Evolutionary conservation across 2,888 invertebrate genomes (phyloP).

Genomic region (Drymonia ruficornis): DNA sequence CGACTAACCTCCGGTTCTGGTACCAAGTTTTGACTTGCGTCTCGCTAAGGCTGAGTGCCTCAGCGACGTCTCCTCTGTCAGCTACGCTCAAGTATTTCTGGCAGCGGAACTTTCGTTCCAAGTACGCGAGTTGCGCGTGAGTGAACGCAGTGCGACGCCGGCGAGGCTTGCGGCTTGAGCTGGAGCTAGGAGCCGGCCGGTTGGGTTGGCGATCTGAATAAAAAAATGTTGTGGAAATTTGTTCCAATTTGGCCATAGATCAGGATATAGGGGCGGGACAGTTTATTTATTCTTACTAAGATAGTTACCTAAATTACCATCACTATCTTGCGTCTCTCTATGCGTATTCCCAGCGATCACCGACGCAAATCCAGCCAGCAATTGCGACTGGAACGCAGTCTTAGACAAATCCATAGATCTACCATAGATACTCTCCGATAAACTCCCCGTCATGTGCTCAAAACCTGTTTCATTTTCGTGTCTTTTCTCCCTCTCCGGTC

Average conservation of each 20-base stretch:
- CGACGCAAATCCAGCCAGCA: slow-evolving; percentile 75
- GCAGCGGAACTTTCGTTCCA: slow-evolving; percentile 96
- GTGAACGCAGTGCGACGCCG: slow-evolving; percentile 96
- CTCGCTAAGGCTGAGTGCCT: slow-evolving; percentile 94
- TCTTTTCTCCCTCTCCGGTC: slow-evolving; percentile 56
- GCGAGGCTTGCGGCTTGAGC: slow-evolving; percentile 90
- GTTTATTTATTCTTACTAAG: too few relatives aligned
- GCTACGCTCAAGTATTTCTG: slow-evolving; percentile 98
- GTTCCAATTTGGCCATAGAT: too few relatives aligned
- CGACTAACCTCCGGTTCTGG: slow-evolving; percentile 92
- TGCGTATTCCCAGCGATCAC: slow-evolving; percentile 74
- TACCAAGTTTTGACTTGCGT: slow-evolving; percentile 99
- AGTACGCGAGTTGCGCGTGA: slow-evolving; percentile 95
- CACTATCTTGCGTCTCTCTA: slow-evolving; percentile 65
- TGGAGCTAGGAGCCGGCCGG: slow-evolving; percentile 50
- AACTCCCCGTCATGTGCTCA: slow-evolving; percentile 53
- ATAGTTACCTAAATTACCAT: slow-evolving; percentile 48
- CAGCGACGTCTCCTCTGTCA: slow-evolving; percentile 96
- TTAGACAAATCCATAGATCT: slow-evolving; percentile 76
- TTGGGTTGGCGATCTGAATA: slow-evolving; percentile 56
- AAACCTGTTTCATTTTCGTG: slow-evolving; percentile 57
- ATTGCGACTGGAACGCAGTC: slow-evolving; percentile 72
- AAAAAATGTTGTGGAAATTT: slow-evolving; percentile 4
- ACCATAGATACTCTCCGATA: slow-evolving; percentile 71
- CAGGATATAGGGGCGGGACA: too few relatives aligned